Percentiles rank a stretch among this genome's conserved stretches.
Conservation (phyloP, 2,113 vertebrate species). For the Benthochromis sp. region DNA sequence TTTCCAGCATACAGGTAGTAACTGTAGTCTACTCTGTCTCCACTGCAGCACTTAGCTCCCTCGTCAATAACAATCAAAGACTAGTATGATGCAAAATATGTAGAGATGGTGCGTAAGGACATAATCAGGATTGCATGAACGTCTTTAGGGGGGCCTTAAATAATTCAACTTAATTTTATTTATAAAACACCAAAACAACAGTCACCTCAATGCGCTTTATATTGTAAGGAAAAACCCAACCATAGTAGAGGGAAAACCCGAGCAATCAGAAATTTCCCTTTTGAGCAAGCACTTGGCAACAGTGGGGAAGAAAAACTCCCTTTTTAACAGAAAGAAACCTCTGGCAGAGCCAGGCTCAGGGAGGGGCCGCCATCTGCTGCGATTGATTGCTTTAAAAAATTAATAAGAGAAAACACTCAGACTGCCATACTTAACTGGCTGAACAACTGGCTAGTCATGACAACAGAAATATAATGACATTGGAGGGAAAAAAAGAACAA, state of each 20-base stretch:
- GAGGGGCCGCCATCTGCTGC: neutral
- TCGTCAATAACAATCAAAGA: neutral
- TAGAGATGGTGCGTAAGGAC: neutral
- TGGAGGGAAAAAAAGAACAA: rapidly evolving
- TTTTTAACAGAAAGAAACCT: neutral
- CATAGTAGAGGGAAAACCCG: neutral
- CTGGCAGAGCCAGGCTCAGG: neutral
- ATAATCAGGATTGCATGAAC: neutral
- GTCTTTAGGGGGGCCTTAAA: neutral
- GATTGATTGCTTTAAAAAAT: neutral
- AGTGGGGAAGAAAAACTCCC: neutral
- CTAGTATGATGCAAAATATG: neutral
- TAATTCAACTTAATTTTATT: neutral
- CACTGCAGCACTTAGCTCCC: neutral
- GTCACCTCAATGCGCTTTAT: neutral
- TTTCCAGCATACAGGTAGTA: neutral
- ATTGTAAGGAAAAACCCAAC: neutral
- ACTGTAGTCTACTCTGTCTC: neutral
- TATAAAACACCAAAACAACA: neutral
- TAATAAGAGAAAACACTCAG: neutral
- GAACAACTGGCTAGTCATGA: neutral
- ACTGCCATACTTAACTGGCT: neutral
- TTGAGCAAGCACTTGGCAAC: neutral
- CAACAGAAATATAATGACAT: neutral
- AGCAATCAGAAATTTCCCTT: neutral